A percentile compares a stretch with the other conserved stretches of the same genome.
phyloP scores from a whole-genome alignment of 2,113 vertebrate genomes.

The Oplegnathus fasciatus region DNA sequence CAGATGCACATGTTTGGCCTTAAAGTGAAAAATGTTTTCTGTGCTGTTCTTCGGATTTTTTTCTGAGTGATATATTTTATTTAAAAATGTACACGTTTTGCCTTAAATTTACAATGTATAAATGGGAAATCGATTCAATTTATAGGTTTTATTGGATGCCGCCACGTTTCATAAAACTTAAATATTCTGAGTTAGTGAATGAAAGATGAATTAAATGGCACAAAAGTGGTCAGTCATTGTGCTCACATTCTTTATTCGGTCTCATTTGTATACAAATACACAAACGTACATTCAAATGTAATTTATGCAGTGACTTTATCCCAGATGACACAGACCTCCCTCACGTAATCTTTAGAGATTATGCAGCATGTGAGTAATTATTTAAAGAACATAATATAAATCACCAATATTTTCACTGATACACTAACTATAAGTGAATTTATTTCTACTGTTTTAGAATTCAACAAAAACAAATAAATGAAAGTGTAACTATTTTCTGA shows the following conservation, averaged over 20 bases:
- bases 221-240: constrained; percentile 17
- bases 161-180: constrained; percentile 15
- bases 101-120: constrained; percentile 31
- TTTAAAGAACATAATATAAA: neutral
- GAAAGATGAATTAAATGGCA: constrained; percentile 51
- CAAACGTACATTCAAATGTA: neutral
- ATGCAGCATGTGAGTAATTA: constrained; percentile 11
- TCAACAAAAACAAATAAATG: neutral
- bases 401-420: neutral
- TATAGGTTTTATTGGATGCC: neutral
- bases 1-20: constrained; percentile 10
- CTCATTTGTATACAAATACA: constrained; percentile 46
- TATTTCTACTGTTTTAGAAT: constrained; percentile 14
- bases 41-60: constrained; percentile 4
- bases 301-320: neutral
- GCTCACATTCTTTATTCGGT: constrained; percentile 57
- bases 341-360: neutral
- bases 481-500: neutral
- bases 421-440: neutral
- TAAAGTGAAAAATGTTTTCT: constrained; percentile 30
- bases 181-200: constrained; percentile 28
- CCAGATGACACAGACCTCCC: neutral
- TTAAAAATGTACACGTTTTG: constrained; percentile 33
- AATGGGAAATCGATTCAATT: constrained; percentile 2
- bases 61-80: constrained; percentile 34